Conservation (phyloP, 2,113 vertebrate genomes). For the Neodontobutis hainanensis region DNA sequence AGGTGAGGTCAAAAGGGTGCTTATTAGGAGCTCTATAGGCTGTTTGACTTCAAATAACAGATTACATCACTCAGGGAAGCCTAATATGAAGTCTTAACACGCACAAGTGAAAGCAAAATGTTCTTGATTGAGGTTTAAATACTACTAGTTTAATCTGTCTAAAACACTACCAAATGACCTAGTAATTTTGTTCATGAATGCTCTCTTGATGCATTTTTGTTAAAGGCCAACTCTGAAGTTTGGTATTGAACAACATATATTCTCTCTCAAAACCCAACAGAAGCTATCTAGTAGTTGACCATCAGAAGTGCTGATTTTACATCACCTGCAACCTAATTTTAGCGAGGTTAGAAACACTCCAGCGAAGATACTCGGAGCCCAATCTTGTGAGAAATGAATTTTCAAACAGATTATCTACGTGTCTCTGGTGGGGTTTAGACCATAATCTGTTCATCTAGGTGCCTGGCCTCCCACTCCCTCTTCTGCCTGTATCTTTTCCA, state of each 20-base stretch:
- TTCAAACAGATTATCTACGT: constrained; percentile 63
- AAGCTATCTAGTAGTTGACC: constrained; percentile 30
- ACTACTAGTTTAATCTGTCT: neutral
- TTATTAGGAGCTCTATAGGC: constrained; percentile 9
- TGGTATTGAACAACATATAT: constrained; percentile 14
- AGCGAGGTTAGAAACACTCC: constrained; percentile 49
- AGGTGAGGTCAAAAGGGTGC: constrained; percentile 23
- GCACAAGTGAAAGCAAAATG: constrained; percentile 14
- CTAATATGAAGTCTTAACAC: constrained; percentile 10
- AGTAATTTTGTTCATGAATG: neutral
- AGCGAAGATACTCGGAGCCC: constrained; percentile 42
- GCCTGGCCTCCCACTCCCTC: constrained; percentile 68
- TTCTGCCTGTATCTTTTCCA: constrained; percentile 66
- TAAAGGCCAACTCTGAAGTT: neutral
- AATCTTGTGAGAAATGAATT: constrained; percentile 62
- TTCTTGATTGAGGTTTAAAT: constrained; percentile 12
- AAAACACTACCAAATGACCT: neutral
- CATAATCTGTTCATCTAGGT: constrained; percentile 75
- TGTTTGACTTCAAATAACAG: neutral
- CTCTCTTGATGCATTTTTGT: neutral
- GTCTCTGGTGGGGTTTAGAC: constrained; percentile 70
- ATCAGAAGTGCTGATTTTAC: constrained; percentile 41
- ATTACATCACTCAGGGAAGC: neutral
- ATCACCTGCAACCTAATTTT: constrained; percentile 47
- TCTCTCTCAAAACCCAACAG: constrained; percentile 21